phyloP scores from a whole-genome alignment of 1,140 invertebrate genomes.

The Bombyx mori region DNA sequence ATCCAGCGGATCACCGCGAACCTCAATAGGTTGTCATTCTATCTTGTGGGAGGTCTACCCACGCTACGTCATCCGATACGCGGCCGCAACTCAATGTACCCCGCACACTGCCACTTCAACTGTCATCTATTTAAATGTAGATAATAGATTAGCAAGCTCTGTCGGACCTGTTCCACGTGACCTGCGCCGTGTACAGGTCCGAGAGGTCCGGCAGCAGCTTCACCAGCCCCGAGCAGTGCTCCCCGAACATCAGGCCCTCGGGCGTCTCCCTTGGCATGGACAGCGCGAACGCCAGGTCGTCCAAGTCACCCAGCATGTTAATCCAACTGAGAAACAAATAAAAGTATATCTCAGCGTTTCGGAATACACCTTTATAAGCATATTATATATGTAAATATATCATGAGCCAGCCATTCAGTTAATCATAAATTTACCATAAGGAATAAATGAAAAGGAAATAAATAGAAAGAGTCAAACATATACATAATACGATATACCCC shows the following conservation, averaged over 20 bases:
- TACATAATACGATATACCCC: no score
- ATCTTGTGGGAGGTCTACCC: no score
- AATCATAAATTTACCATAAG: no score
- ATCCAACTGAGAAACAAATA: constrained; percentile 39
- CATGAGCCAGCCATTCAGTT: neutral
- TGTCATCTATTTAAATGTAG: no score
- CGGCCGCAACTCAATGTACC: no score
- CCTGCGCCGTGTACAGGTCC: constrained; percentile 51
- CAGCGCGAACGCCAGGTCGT: constrained; percentile 47
- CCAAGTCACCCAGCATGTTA: constrained; percentile 55
- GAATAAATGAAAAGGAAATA: no score
- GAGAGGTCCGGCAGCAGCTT: constrained; percentile 43
- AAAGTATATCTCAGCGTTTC: neutral
- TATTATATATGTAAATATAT: neutral
- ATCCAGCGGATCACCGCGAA: no score
- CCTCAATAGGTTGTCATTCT: no score
- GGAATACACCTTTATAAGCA: neutral
- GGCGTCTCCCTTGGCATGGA: constrained; percentile 25
- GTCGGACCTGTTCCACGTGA: constrained; percentile 51
- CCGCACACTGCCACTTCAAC: no score
- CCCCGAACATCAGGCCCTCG: constrained; percentile 33
- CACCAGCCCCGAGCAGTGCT: constrained; percentile 54
- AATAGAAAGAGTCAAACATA: no score
- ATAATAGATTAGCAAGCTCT: neutral
- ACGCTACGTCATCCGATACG: no score